Percentiles rank a stretch among this genome's conserved stretches.
Conservation (phyloP, 2,888 invertebrate species). For the Phasia obesa region DNA sequence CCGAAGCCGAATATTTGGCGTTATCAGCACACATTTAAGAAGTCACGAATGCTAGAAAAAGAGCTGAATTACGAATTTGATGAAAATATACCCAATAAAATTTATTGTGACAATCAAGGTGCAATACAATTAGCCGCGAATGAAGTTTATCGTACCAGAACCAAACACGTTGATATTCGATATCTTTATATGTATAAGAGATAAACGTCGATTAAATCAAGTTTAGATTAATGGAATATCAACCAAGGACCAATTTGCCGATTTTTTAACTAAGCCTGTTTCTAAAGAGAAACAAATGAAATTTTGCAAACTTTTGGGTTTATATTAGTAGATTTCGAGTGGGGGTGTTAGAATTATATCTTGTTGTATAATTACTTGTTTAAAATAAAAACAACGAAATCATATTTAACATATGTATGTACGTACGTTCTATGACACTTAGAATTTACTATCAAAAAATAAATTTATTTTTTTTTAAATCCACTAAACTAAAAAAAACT, state of each 20-base stretch:
- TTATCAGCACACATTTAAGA: too few species aligned
- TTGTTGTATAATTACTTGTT: too few species aligned
- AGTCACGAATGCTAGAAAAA: too few species aligned
- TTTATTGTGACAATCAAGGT: constrained; percentile 41
- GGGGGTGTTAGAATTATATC: too few species aligned
- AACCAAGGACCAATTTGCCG: too few species aligned
- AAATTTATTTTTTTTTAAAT: too few species aligned
- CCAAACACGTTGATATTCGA: constrained; percentile 44
- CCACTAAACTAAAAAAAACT: background rate
- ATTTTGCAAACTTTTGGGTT: constrained; percentile 20
- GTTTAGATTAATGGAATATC: background rate
- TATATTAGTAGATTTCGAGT: too few species aligned
- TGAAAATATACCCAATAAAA: background rate
- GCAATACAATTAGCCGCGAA: constrained; percentile 45
- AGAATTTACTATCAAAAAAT: too few species aligned
- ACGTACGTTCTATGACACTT: too few species aligned
- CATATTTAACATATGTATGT: too few species aligned
- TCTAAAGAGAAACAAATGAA: constrained; percentile 19
- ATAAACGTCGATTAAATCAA: constrained; percentile 8
- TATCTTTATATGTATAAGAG: constrained; percentile 36
- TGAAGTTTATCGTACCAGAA: constrained; percentile 27
- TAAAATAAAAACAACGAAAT: too few species aligned
- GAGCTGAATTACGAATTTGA: too few species aligned
- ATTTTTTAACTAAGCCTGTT: background rate
- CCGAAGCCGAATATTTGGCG: background rate